Evolutionary conservation across 2,113 vertebrate genomes (phyloP).

Genomic region (Elachura formosa): DNA sequence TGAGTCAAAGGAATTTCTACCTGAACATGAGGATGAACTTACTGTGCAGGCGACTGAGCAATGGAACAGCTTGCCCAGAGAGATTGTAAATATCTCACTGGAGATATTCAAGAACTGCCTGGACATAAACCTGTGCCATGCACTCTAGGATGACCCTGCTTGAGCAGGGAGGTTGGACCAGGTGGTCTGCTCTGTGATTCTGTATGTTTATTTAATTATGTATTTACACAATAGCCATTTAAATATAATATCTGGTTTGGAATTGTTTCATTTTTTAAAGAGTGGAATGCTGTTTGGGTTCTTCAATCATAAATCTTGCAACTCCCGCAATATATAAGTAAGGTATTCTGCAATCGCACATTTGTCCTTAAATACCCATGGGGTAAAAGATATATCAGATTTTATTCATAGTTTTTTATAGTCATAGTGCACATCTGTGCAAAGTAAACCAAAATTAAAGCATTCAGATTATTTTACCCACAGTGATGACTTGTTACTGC

Average conservation of each 20-base stretch:
- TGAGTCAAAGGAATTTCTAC: neutral
- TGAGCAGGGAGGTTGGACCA: neutral
- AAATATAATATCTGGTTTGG: neutral
- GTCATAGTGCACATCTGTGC: neutral
- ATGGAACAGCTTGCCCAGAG: neutral
- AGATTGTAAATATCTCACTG: neutral
- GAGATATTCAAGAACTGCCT: neutral
- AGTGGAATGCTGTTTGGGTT: neutral
- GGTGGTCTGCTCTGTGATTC: neutral
- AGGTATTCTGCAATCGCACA: neutral
- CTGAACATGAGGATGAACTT: neutral
- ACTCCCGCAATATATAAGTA: neutral
- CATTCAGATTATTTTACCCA: neutral
- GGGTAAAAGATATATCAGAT: neutral
- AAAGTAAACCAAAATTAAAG: neutral
- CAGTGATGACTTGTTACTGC: neutral
- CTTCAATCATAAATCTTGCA: neutral
- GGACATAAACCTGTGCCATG: neutral
- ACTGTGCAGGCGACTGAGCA: accelerated
- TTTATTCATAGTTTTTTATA: neutral
- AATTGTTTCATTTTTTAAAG: neutral
- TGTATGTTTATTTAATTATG: neutral
- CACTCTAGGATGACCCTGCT: neutral
- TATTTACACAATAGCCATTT: neutral
- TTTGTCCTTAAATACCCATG: neutral